phyloP scores from a whole-genome alignment of 2,113 vertebrate species.

The Mobula birostris region DNA sequence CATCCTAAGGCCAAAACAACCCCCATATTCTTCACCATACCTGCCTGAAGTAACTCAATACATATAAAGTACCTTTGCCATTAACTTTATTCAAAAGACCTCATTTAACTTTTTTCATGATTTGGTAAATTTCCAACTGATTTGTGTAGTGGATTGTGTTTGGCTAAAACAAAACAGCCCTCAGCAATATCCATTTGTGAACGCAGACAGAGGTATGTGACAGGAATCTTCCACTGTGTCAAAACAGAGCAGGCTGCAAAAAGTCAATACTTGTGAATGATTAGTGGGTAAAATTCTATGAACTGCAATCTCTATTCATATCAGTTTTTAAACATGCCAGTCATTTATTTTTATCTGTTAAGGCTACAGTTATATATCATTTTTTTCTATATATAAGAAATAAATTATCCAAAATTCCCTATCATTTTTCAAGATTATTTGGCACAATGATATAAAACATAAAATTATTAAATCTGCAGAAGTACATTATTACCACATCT shows the following conservation, averaged over 20 bases:
- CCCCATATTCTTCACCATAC: background rate
- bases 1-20: too few species aligned
- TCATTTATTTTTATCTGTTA: background rate
- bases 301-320: background rate
- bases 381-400: background rate
- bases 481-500: background rate
- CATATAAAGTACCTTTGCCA: background rate
- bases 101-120: background rate
- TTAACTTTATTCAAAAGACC: background rate
- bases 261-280: background rate
- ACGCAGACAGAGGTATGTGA: background rate
- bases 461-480: background rate
- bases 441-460: background rate
- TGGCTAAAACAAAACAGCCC: background rate
- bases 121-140: background rate
- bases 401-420: background rate
- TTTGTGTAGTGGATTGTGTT: background rate
- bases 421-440: background rate
- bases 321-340: background rate
- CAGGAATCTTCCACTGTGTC: background rate
- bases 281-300: background rate
- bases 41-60: background rate
- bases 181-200: background rate
- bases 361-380: background rate
- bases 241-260: background rate